phyloP scores from a whole-genome alignment of 2,888 invertebrate species.

The Acanthosoma haemorrhoidale region DNA sequence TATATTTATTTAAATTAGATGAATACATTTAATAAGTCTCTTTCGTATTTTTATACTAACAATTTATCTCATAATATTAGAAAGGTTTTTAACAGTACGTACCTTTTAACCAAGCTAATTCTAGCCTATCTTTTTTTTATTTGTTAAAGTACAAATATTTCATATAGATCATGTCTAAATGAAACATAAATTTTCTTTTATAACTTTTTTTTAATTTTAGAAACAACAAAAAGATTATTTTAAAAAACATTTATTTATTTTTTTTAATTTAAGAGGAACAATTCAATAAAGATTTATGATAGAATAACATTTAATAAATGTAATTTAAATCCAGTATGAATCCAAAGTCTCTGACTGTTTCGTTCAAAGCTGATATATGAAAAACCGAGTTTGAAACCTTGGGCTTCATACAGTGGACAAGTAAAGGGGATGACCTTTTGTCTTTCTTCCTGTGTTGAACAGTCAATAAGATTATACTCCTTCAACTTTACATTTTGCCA shows the following conservation, averaged over 20 bases:
- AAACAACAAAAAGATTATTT: not conserved
- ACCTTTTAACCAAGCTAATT: conserved; percentile 21
- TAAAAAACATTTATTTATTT: not conserved
- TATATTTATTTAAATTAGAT: conserved; percentile 18
- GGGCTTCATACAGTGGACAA: too few species aligned
- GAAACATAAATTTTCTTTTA: not conserved
- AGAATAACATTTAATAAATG: not conserved
- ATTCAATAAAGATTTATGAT: not conserved
- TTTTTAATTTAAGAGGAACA: not conserved
- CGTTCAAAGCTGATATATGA: too few species aligned
- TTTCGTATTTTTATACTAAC: conserved; percentile 24
- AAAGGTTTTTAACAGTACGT: conserved; percentile 25
- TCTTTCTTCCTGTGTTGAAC: too few species aligned
- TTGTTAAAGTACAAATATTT: conserved; percentile 19
- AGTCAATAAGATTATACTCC: too few species aligned
- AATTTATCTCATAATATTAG: conserved; percentile 27
- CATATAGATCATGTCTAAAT: conserved; percentile 17
- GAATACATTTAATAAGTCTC: conserved; percentile 28
- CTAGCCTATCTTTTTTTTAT: conserved; percentile 20
- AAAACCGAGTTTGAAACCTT: too few species aligned
- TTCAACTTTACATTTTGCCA: too few species aligned
- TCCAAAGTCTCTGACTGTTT: too few species aligned
- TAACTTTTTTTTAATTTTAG: not conserved
- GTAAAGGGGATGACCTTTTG: too few species aligned
- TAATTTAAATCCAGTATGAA: too few species aligned